Conservation (phyloP, 2,888 invertebrate genomes). For the Cetonia aurata region DNA sequence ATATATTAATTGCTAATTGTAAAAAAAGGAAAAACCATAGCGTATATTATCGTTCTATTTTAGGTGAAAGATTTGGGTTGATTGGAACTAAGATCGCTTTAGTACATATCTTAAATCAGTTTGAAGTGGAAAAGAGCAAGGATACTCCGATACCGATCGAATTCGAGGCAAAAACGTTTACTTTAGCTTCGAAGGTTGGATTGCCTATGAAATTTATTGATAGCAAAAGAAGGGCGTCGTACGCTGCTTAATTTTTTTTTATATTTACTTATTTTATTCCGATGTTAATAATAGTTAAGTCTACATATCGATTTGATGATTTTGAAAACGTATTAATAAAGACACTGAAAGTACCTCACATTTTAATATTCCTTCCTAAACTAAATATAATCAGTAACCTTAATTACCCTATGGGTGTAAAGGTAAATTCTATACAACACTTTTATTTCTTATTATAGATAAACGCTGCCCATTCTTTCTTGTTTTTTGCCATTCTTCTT, state of each 20-base stretch:
- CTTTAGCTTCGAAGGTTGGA: constrained; percentile 59
- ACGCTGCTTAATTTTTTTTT: constrained; percentile 19
- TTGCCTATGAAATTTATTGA: constrained; percentile 57
- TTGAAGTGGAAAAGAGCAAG: constrained; percentile 56
- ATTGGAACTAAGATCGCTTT: constrained; percentile 62
- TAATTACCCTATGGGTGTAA: no score
- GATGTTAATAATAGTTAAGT: no score
- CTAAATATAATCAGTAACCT: no score
- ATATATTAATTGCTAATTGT: not conserved
- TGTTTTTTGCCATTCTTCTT: no score
- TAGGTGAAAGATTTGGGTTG: constrained; percentile 63
- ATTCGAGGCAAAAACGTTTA: constrained; percentile 59
- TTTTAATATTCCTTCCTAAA: not conserved
- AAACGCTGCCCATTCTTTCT: no score
- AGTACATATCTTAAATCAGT: constrained; percentile 58
- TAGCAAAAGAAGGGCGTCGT: constrained; percentile 18
- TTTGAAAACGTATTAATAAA: no score
- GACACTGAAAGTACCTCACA: no score
- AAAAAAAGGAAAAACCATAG: constrained; percentile 48
- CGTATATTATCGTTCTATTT: constrained; percentile 47
- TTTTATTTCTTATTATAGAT: no score
- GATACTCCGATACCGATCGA: constrained; percentile 58
- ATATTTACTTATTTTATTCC: no score
- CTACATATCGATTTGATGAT: no score
- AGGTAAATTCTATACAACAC: no score